Evolutionary conservation across 1,140 invertebrate genomes (phyloP), one percentile per base, ranked within the genome.

Genomic region (Papilio dardanus): DNA sequence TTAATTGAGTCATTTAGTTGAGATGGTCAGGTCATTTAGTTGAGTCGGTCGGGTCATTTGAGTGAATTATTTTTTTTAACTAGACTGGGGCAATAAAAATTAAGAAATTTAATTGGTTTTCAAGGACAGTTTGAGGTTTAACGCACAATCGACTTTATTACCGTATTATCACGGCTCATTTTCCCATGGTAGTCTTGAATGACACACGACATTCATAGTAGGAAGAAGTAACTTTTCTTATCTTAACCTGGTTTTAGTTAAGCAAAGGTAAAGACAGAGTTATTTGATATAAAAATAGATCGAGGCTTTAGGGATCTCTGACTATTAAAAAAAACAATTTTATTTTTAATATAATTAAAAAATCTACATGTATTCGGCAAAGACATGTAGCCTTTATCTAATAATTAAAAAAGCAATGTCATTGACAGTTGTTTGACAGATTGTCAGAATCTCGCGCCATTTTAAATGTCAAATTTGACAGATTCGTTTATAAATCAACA

Each of bases 161-260:
- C 8, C 6, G 30, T 58, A 58, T 10, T 4, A 31, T 31, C 71
- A 73, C 16, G 30, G 71, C 24, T 31, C 19, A 73, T 54, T 73
- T 30, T 73, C 46, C 42, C 24, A 50, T 71, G 12, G 28, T 42
- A 73, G 30, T 33, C n/a, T 19, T 14, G 46, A 73, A 73, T 73
- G 71, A 73, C 71, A 73, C 71, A 73, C 71, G 71, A 73, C 71
- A 50, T 73, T 74, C 40, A 74, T 74, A 37, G 71, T 30, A 16
- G 12, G 4, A 12, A 3, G 30, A 62, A 62, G 12, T 12, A 16
- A 62, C 24, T 62, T 30, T 62, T 54, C 21, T 54, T 62, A 62
- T 28, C 54, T 16, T 14, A 62, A 19, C 46, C 3, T 19, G n/a
- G 19, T 46, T n/a, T 54, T 28, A 62, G 24, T 62, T 30, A 62